Percentiles rank a stretch among this genome's conserved stretches.
Evolutionary conservation across 2,113 vertebrate genomes (phyloP).

Genomic region (Ochotona curzoniae): DNA sequence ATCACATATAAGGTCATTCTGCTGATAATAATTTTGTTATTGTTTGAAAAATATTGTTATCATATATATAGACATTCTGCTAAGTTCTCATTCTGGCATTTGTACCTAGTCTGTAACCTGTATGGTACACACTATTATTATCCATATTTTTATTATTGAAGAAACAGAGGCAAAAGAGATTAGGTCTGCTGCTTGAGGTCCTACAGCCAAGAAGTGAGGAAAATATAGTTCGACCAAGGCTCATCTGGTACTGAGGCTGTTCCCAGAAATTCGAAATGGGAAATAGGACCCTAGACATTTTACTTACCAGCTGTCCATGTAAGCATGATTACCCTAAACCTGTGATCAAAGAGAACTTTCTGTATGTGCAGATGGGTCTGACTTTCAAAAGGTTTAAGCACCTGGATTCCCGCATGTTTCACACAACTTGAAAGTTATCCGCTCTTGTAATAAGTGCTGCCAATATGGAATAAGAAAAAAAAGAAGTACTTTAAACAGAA

Average conservation of each 20-base stretch:
- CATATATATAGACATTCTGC: not conserved
- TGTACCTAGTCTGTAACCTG: not conserved
- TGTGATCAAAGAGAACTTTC: constrained; percentile 16
- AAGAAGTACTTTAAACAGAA: constrained; percentile 66
- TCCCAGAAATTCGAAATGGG: constrained; percentile 41
- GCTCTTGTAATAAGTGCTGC: constrained; percentile 70
- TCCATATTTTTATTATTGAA: not conserved
- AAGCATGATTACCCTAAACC: constrained; percentile 25
- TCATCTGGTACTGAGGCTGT: not conserved
- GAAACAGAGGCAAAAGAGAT: constrained; percentile 2
- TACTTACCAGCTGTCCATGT: not conserved
- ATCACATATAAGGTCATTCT: not conserved
- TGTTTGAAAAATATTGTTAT: constrained; percentile 29
- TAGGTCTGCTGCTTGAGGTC: not conserved
- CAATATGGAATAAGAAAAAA: constrained; percentile 71
- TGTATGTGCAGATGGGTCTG: not conserved
- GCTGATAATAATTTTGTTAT: constrained; percentile 20
- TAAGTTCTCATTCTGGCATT: not conserved
- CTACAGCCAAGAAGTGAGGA: constrained; percentile 13
- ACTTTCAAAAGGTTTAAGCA: constrained; percentile 60
- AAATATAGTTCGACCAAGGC: constrained; percentile 22
- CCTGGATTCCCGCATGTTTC: constrained; percentile 63
- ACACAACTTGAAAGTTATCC: constrained; percentile 76
- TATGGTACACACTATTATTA: not conserved
- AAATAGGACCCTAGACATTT: constrained; percentile 46